Conservation (phyloP, 2,888 invertebrate genomes). For the Piscicola geometra region DNA sequence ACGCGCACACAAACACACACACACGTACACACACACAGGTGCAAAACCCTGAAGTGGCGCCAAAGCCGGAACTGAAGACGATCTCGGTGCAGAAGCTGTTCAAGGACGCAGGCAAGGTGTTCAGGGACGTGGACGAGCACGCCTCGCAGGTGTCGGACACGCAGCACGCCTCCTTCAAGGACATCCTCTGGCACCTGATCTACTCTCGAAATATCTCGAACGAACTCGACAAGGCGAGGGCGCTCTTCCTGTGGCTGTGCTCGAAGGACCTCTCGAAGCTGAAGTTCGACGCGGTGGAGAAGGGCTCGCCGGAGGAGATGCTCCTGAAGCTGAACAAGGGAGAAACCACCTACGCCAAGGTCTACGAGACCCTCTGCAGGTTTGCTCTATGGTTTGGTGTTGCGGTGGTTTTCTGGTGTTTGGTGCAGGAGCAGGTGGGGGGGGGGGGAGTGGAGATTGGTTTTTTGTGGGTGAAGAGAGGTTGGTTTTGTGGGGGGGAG, state of each 20-base stretch:
- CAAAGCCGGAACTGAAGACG: slow-evolving; percentile 48
- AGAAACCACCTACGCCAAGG: slow-evolving; percentile 55
- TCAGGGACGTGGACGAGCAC: slow-evolving; percentile 54
- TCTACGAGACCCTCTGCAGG: slow-evolving; percentile 57
- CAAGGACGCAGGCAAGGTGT: slow-evolving; percentile 50
- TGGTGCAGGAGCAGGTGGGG: no score
- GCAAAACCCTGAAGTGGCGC: slow-evolving; percentile 45
- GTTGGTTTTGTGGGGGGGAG: not conserved
- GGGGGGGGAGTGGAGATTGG: no score
- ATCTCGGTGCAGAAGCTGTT: slow-evolving; percentile 49
- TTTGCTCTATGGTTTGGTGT: slow-evolving; percentile 37
- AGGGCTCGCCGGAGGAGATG: slow-evolving; percentile 55
- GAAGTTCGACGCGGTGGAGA: slow-evolving; percentile 52
- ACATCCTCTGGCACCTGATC: slow-evolving; percentile 56
- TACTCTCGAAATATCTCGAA: slow-evolving; percentile 55
- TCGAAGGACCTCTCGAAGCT: slow-evolving; percentile 55
- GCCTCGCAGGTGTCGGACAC: slow-evolving; percentile 56
- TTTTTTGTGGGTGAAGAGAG: not conserved
- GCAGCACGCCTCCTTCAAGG: slow-evolving; percentile 53
- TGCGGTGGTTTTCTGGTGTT: no score
- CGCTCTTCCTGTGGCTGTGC: slow-evolving; percentile 56
- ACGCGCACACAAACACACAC: slow-evolving; percentile 35
- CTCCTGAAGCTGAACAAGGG: slow-evolving; percentile 55
- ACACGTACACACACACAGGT: not conserved
- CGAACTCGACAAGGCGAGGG: slow-evolving; percentile 56